Conservation (phyloP, 2,113 vertebrate genomes). For the Bufo gargarizans region DNA sequence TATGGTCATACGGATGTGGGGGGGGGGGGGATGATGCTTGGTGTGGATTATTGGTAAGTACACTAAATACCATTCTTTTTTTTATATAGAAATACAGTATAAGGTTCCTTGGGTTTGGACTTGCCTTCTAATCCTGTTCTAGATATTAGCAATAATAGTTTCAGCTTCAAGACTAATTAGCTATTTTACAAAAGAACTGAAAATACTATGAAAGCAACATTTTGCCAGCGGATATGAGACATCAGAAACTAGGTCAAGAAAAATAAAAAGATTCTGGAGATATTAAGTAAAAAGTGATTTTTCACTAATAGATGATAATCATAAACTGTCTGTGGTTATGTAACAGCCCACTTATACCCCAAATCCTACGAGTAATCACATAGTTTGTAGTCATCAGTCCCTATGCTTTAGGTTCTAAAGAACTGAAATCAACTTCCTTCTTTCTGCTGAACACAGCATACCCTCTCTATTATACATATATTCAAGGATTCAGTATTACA, state of each 20-base stretch:
- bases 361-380: too few species aligned
- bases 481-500: not conserved
- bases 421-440: not conserved
- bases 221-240: conserved; percentile 26
- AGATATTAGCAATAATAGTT: not conserved
- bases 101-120: not conserved
- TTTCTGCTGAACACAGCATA: not conserved
- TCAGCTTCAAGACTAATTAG: not conserved
- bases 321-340: not conserved
- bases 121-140: not conserved
- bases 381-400: conserved; percentile 1
- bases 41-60: too few species aligned
- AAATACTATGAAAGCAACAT: not conserved
- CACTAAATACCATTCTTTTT: not conserved
- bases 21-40: too few species aligned
- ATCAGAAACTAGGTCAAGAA: conserved; percentile 30
- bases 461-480: not conserved
- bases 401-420: not conserved
- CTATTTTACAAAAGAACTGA: not conserved
- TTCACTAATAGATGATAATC: conserved; percentile 7
- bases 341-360: not conserved
- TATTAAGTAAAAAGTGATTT: conserved; percentile 12
- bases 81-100: not conserved
- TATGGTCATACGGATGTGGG: not conserved
- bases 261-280: conserved; percentile 11